phyloP scores from a whole-genome alignment of 2,888 invertebrate genomes.

The Caenorhabditis becei region DNA sequence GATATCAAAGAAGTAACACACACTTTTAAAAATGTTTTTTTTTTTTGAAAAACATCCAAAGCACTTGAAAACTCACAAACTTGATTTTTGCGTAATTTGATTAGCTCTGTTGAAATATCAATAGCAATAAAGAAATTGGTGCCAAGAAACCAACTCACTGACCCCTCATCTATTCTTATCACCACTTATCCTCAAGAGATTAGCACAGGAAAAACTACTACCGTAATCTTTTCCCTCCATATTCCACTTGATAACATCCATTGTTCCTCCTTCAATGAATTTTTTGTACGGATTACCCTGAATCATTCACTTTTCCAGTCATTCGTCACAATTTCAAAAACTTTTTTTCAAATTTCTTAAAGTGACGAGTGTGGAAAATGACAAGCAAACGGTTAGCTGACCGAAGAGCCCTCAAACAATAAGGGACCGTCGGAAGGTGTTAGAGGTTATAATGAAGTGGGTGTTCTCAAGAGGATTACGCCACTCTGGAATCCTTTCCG shows the following conservation, averaged over 20 bases:
- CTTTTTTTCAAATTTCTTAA: background rate
- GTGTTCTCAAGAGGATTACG: constrained; percentile 67
- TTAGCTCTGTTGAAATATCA: too few species aligned
- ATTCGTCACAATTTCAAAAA: background rate
- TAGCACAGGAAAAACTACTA: background rate
- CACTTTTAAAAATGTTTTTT: too few species aligned
- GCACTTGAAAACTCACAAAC: too few species aligned
- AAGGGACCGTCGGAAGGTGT: constrained; percentile 44
- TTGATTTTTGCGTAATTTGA: too few species aligned
- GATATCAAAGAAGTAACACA: too few species aligned
- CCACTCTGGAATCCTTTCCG: constrained; percentile 52
- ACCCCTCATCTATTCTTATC: too few species aligned
- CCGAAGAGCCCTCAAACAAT: constrained; percentile 25
- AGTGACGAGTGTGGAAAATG: background rate
- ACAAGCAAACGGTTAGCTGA: background rate
- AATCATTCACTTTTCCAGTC: background rate
- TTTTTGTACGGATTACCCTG: background rate
- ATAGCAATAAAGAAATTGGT: too few species aligned
- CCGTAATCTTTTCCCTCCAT: background rate
- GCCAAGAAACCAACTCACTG: too few species aligned
- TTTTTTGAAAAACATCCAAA: too few species aligned
- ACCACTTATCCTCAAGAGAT: too few species aligned
- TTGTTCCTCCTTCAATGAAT: background rate
- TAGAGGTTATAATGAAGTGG: constrained; percentile 64
- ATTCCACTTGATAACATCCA: background rate